Conservation (phyloP, 2,797 vertebrate genomes). For the Periparus ater region DNA sequence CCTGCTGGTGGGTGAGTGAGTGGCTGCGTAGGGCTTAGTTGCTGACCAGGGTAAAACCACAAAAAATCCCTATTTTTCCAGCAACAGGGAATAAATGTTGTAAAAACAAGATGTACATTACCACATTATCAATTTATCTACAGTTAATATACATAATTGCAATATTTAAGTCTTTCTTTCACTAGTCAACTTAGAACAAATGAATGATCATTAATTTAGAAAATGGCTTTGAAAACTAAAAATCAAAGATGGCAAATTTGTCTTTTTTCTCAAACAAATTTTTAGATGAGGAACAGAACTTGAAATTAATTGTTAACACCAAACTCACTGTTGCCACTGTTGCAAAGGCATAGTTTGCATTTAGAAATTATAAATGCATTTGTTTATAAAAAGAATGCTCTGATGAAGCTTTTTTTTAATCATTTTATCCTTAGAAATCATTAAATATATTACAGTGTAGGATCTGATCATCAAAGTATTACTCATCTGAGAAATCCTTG, state of each 20-base stretch:
- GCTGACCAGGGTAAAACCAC: background rate
- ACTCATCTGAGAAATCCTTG: background rate
- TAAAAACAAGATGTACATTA: accelerated
- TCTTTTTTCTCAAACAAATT: background rate
- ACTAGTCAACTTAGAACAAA: background rate
- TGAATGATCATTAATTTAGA: background rate
- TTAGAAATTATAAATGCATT: background rate
- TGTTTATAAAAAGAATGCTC: background rate
- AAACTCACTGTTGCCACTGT: background rate
- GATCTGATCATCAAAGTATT: background rate
- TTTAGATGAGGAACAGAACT: background rate
- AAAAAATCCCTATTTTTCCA: background rate
- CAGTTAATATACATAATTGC: background rate
- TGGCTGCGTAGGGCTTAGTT: background rate
- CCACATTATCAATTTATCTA: background rate
- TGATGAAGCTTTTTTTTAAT: background rate
- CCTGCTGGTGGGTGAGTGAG: background rate
- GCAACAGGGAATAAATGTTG: background rate
- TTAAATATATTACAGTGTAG: background rate
- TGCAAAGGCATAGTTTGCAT: background rate
- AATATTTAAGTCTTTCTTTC: background rate
- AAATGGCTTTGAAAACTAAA: background rate
- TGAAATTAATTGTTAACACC: background rate
- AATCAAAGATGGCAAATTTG: background rate
- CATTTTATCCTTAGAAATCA: background rate